A percentile compares a stretch with the other conserved stretches of the same genome.
phyloP scores from a whole-genome alignment of 2,797 vertebrate genomes.

The Scolopax rusticola region DNA sequence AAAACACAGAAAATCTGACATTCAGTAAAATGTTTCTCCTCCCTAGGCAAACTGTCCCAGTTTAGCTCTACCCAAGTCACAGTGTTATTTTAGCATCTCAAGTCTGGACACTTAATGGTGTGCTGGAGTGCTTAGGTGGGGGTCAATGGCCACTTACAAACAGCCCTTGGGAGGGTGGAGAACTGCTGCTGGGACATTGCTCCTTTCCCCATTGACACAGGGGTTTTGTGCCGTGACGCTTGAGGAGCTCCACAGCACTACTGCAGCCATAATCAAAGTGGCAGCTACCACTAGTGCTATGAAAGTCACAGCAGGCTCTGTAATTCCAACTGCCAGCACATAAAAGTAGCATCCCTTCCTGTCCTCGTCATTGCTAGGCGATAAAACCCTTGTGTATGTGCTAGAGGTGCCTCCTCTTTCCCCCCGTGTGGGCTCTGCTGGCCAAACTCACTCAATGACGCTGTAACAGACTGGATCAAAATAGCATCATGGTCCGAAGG shows the following conservation, averaged over 20 bases:
- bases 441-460: neutral
- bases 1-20: too few relatives aligned
- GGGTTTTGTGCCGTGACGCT: neutral
- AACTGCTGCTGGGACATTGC: neutral
- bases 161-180: neutral
- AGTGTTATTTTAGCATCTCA: neutral
- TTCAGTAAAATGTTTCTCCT: neutral
- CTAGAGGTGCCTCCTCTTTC: neutral
- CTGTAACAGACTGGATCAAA: neutral
- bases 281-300: neutral
- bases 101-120: neutral
- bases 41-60: neutral
- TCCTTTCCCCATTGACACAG: neutral
- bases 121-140: neutral
- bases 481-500: neutral
- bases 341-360: neutral
- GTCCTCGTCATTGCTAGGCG: neutral
- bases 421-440: neutral
- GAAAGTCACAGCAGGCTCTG: neutral
- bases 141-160: neutral
- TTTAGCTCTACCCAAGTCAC: neutral
- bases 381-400: neutral
- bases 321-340: neutral
- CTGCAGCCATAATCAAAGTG: neutral
- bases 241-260: neutral